phyloP scores from a whole-genome alignment of 2,113 vertebrate genomes.

The Odocoileus hemionus region DNA sequence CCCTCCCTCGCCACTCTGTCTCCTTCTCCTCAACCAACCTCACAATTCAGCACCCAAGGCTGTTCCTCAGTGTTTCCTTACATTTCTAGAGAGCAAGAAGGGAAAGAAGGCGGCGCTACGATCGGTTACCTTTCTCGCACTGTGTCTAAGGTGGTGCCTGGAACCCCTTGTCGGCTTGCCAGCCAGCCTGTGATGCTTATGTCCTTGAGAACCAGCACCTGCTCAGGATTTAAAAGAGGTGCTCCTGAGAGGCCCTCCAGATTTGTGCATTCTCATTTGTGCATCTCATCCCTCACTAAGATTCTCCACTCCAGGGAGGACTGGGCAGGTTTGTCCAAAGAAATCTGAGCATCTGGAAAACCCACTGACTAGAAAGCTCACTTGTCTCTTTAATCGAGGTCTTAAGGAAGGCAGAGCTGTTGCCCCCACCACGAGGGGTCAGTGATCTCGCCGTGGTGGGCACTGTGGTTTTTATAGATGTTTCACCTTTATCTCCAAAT shows the following conservation, averaged over 20 bases:
- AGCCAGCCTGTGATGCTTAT: not conserved
- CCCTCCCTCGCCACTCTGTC: slow-evolving; percentile 35
- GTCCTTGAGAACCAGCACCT: not conserved
- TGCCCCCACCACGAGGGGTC: not conserved
- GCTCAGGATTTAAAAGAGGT: not conserved
- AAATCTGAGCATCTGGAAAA: slow-evolving; percentile 2
- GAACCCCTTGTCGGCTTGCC: not conserved
- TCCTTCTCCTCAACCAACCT: slow-evolving; percentile 41
- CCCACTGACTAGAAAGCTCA: not conserved
- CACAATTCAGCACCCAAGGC: slow-evolving; percentile 28
- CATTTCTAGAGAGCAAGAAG: slow-evolving; percentile 2
- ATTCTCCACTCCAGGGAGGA: not conserved
- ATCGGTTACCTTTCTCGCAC: not conserved
- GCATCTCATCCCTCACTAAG: not conserved
- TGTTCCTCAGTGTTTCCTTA: not conserved
- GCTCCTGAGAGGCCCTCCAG: not conserved
- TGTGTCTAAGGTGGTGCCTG: not conserved
- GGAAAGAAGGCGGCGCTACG: not conserved
- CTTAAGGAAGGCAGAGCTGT: not conserved
- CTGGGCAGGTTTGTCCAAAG: not conserved
- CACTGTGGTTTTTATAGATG: slow-evolving; percentile 6
- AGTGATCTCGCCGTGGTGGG: not conserved
- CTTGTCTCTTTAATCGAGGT: not conserved
- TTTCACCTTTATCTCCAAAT: slow-evolving; percentile 41
- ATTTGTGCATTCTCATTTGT: not conserved